Base-by-base conservation (phyloP, 2,888 invertebrate species). In the Tridacna gigas region DNA sequence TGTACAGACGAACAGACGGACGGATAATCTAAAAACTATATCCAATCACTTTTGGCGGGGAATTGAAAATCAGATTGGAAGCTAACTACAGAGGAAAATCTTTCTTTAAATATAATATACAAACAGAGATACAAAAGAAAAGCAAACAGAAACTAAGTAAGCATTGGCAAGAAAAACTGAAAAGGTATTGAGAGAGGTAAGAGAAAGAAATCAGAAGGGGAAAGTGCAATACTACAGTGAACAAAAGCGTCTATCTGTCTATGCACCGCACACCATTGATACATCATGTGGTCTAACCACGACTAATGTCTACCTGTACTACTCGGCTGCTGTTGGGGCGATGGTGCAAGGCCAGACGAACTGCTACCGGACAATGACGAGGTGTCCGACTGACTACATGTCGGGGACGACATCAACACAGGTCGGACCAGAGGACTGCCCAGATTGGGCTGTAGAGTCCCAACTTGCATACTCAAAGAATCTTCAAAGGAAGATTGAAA, bases 291-390 rank as follows among this genome's bases (percentile, higher is more conserved):
- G 78, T 56, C 74, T 74, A 74, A 74, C 74, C 47, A 56, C 48
- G 22, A 63, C 12, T 28, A 28, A 28, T 37, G 63, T 66, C 83
- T 86, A 83, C 86, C 84, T 84, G 82, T 73, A 47, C 25, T 75
- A 84, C 63, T 87, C 88, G 88, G 88, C 85, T 80, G 88, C 66
- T 83, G 88, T 65, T 89, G 86, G 0, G 92, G 90, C 25, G 92
- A 92, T 45, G 91, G 91, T 13, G 90, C 86, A 5, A 91, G 91
- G 69, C 89, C 91, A 28, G 89, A 88, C 15, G 91, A 89, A 80
- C 90, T 91, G 86, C 91, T 90, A 56, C 91, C 88, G 12, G 91
- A 92, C 74, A 91, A 75, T 4, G 90, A 89, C 18, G 91, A 91
- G 71, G 82, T 88, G 74, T 90, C 91, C 37, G 90, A 90, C 69